Conservation (phyloP, 1,140 invertebrate genomes). For the Caenorhabditis brenneri region DNA sequence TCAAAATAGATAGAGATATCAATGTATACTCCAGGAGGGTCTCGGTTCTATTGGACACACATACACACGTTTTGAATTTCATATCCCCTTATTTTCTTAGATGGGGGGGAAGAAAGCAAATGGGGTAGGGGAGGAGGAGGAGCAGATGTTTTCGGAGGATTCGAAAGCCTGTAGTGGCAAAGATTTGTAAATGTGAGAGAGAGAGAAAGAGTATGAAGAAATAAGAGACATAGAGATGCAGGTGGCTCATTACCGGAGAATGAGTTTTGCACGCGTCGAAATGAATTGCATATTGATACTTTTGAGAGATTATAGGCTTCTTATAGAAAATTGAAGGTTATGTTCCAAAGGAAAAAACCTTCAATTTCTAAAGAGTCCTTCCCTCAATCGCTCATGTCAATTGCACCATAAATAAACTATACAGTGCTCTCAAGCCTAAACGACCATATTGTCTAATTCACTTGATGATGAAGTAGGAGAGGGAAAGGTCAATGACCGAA, state of each 20-base stretch:
- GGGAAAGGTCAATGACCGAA: constrained; percentile 34
- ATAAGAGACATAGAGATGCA: neutral
- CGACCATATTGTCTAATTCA: constrained; percentile 28
- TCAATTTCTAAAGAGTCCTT: no score
- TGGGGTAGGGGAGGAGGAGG: neutral
- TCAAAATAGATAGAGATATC: no score
- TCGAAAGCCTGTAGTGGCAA: neutral
- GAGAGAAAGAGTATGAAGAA: neutral
- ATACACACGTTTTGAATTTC: constrained; percentile 13
- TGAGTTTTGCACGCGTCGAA: neutral
- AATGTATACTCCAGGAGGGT: neutral
- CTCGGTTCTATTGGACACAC: neutral
- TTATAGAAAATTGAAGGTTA: neutral
- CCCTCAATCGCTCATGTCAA: no score
- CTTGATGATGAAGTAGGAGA: neutral
- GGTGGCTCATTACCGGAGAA: constrained; percentile 1
- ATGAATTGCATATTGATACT: neutral
- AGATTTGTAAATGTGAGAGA: neutral
- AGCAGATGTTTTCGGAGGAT: neutral
- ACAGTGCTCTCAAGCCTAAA: neutral
- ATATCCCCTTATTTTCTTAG: no score
- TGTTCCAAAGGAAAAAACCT: no score
- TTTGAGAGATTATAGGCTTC: no score
- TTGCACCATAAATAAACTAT: no score
- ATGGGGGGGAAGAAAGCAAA: neutral